Evolutionary conservation across 92 coral and sea anemone genomes (phyloP), one percentile per base, ranked within the genome.

Genomic region (Actinostola sp.): DNA sequence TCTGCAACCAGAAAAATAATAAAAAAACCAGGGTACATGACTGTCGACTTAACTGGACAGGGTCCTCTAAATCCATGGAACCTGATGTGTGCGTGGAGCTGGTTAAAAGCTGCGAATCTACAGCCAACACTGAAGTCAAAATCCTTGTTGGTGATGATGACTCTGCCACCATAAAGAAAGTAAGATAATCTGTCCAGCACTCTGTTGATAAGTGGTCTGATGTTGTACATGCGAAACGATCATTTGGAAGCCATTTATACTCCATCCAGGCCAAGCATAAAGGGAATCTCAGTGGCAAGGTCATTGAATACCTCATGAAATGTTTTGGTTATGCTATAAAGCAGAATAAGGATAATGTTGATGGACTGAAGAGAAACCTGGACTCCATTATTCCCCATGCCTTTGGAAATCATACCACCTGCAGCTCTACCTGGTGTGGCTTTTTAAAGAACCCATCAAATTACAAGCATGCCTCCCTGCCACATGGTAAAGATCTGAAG

Each of bases 251-350:
- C n/a, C n/a, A n/a, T n/a, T n/a, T n/a, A n/a, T n/a, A n/a, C n/a
- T n/a, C n/a, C n/a, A n/a, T 20, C 19, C 57, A 50, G 43, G 21
- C 29, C 42, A 25, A 80, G 4, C 32, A 70, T 54, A 71, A 63
- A 71, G 85, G 85, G 25, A 70, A 13, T 25, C 45, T 70, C 34
- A 80, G 66, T 71, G 50, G 10, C 14, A 79, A 60, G 49, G 65
- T 51, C 1, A 71, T 71, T 1, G 59, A 80, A 68, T 71, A 70
- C 42, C 29, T 80, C 41, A 41, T 60, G 56, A 71, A n/a, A 14
- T 80, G 66, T 61, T 80, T 53, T 79, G 56, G 64, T 8, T 79
- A 79, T 79, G 72, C 66, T 21, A 17, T 79, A 79, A n/a, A n/a
- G n/a, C n/a, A n/a, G n/a, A n/a, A n/a, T 51, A 70, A 79, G 12